A percentile compares a stretch with the other conserved stretches of the same genome.
Evolutionary conservation across 2,797 vertebrate species (phyloP).

Genomic region (Mus spretus): DNA sequence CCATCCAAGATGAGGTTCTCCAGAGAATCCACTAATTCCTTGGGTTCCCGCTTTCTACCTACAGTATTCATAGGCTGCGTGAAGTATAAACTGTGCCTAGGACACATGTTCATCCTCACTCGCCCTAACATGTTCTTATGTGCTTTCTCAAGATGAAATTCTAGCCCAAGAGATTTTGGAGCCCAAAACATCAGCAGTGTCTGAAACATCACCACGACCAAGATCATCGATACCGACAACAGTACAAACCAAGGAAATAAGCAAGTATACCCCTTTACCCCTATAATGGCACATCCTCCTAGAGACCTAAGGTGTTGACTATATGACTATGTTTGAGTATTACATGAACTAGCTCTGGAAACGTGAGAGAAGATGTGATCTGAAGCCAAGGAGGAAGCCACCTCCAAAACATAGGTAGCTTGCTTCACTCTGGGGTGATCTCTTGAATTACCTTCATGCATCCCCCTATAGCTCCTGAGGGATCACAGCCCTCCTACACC

Average conservation of each 20-base stretch:
- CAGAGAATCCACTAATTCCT: too few relatives aligned
- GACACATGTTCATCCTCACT: background rate
- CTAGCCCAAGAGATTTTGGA: slow-evolving; percentile 66
- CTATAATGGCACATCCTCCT: accelerated
- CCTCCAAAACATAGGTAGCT: background rate
- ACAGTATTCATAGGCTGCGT: background rate
- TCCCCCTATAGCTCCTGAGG: background rate
- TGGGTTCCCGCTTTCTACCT: background rate
- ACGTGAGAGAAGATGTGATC: background rate
- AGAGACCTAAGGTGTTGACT: background rate
- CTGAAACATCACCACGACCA: background rate
- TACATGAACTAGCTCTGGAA: background rate
- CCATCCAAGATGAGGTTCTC: background rate
- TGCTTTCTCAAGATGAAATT: slow-evolving; percentile 77
- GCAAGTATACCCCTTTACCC: slow-evolving; percentile 59
- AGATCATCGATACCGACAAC: accelerated
- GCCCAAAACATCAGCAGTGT: background rate
- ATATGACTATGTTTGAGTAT: accelerated
- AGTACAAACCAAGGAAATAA: background rate
- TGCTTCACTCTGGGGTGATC: background rate
- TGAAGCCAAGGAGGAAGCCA: background rate
- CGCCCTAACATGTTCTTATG: background rate
- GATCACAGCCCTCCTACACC: background rate
- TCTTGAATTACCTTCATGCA: background rate
- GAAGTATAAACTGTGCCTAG: too few relatives aligned